These are phyloP conservation scores for Perca schrenkii DNA, from an alignment of 2,113 vertebrate genomes.

Conservation along the genomic window DNA sequence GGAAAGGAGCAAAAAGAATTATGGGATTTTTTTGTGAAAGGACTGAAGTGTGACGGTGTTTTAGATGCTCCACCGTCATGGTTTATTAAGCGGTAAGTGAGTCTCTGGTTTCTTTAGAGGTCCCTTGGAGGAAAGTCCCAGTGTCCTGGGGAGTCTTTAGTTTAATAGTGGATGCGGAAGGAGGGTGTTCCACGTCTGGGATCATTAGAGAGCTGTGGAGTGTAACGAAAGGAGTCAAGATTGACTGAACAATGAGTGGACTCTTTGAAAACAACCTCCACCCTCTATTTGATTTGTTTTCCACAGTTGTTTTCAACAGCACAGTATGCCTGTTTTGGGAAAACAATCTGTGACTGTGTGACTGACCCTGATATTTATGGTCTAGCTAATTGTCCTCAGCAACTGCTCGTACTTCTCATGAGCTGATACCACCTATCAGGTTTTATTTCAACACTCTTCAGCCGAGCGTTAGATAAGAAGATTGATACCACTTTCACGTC, in stretches of 20 bases:
- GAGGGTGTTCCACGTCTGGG: constrained; percentile 5
- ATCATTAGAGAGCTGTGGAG: constrained; percentile 31
- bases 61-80: neutral
- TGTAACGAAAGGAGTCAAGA: constrained; percentile 28
- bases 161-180: constrained; percentile 30
- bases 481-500: neutral
- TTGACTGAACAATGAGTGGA: constrained; percentile 22
- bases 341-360: constrained; percentile 6
- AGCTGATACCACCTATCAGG: neutral
- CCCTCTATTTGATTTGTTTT: neutral
- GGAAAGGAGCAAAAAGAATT: neutral
- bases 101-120: constrained; percentile 29
- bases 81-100: constrained; percentile 34
- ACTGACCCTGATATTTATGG: constrained; percentile 9
- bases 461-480: neutral
- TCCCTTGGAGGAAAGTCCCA: constrained; percentile 26
- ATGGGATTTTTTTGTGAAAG: neutral
- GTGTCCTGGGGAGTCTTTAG: neutral
- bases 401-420: neutral
- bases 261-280: constrained; percentile 9
- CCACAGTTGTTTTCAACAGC: neutral
- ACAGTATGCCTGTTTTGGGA: neutral
- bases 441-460: neutral
- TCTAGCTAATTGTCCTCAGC: neutral
- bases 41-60: constrained; percentile 3